These are phyloP conservation scores for Chirona hameri DNA, from an alignment of 2,888 invertebrate species.

Conservation along the genomic window DNA sequence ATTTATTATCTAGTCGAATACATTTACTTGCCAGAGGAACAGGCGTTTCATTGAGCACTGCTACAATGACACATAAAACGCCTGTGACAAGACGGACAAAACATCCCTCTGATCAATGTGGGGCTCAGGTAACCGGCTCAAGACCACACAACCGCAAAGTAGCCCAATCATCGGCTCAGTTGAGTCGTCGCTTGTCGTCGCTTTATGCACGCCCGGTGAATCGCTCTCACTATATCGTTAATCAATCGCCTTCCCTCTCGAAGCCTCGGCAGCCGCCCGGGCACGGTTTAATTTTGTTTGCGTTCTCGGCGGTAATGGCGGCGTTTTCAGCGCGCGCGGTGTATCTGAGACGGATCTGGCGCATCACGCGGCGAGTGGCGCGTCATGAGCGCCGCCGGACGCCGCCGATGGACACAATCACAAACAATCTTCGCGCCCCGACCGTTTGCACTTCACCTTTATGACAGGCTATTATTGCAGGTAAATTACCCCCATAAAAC, in stretches of 20 bases:
- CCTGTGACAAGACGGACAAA: background rate
- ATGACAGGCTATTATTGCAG: slow-evolving; percentile 13
- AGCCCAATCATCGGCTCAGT: background rate
- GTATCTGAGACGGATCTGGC: background rate
- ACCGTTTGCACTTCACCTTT: background rate
- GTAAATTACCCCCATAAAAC: background rate
- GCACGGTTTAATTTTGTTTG: background rate
- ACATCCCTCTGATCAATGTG: background rate
- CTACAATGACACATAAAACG: no score
- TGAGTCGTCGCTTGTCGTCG: background rate
- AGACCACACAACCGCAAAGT: background rate
- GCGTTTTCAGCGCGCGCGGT: background rate
- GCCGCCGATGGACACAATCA: background rate
- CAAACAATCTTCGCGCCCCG: background rate
- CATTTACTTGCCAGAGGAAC: no score
- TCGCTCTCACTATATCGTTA: background rate
- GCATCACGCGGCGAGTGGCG: background rate
- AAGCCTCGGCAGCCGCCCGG: background rate
- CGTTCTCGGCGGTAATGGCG: background rate
- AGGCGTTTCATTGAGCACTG: no score
- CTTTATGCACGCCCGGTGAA: background rate
- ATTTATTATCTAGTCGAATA: no score
- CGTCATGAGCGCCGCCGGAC: background rate
- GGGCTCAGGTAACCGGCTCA: background rate
- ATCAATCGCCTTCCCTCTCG: background rate